phyloP scores from a whole-genome alignment of 2,113 vertebrate species.

The Vombatus ursinus region DNA sequence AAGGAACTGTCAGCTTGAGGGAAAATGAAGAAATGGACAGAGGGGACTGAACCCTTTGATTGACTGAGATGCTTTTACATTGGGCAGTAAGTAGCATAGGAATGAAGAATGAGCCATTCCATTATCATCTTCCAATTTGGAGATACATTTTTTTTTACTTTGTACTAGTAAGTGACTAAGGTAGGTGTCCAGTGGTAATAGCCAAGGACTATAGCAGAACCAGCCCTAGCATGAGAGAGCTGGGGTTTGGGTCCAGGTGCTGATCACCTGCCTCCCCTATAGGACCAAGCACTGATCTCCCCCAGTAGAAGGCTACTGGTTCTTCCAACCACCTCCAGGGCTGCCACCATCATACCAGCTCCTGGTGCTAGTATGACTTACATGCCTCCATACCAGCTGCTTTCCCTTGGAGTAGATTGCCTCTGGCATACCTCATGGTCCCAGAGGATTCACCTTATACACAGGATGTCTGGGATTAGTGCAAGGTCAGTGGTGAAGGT shows the following conservation, averaged over 20 bases:
- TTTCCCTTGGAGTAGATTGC: not conserved
- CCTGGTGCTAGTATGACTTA: not conserved
- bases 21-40: not conserved
- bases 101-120: not conserved
- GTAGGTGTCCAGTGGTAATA: not conserved
- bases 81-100: not conserved
- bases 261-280: not conserved
- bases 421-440: not conserved
- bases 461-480: not conserved
- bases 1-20: not conserved
- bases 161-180: not conserved
- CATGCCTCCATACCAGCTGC: not conserved
- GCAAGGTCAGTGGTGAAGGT: not conserved
- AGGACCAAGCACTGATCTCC: not conserved
- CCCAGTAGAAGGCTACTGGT: not conserved
- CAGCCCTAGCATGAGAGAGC: not conserved
- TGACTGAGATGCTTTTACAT: not conserved
- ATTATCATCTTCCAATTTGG: not conserved
- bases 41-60: not conserved
- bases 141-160: not conserved
- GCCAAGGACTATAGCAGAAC: not conserved
- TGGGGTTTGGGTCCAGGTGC: not conserved
- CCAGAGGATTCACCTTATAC: not conserved
- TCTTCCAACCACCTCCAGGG: not conserved
- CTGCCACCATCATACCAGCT: not conserved